These are phyloP conservation scores for Periphyllus acericola DNA, from an alignment of 2,888 invertebrate species.

Conservation along the genomic window DNA sequence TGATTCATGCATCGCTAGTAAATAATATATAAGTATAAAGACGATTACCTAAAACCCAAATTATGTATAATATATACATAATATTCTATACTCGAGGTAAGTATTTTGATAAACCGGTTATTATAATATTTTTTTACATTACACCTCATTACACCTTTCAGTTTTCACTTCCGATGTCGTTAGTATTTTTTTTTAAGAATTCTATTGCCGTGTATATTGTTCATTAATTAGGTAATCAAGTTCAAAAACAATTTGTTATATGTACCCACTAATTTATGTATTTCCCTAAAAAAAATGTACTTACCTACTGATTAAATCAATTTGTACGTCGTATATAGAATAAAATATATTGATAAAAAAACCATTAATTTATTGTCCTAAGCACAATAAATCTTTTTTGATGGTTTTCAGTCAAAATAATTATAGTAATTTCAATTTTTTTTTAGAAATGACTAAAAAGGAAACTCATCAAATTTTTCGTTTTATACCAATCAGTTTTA, in stretches of 20 bases:
- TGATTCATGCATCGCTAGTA: not conserved
- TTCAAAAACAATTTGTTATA: not conserved
- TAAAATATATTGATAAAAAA: not conserved
- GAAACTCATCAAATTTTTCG: too few relatives aligned
- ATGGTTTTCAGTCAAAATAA: too few relatives aligned
- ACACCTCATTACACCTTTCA: not conserved
- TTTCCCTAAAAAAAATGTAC: not conserved
- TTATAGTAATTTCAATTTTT: too few relatives aligned
- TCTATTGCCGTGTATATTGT: not conserved
- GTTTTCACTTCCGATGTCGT: not conserved
- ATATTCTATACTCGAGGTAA: not conserved
- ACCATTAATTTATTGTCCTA: not conserved
- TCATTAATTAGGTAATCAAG: not conserved
- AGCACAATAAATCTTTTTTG: not conserved
- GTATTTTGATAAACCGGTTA: too few relatives aligned
- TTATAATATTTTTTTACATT: too few relatives aligned
- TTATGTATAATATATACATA: not conserved
- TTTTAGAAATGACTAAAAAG: too few relatives aligned
- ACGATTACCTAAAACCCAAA: not conserved
- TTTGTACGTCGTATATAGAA: not conserved
- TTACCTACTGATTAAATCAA: not conserved
- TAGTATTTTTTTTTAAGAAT: too few relatives aligned
- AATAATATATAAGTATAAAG: not conserved
- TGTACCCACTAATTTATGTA: not conserved
- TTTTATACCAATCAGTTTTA: too few relatives aligned